These are phyloP conservation scores for Omphaloscelis lunosa DNA, from an alignment of 2,888 invertebrate species.

Conservation along the genomic window DNA sequence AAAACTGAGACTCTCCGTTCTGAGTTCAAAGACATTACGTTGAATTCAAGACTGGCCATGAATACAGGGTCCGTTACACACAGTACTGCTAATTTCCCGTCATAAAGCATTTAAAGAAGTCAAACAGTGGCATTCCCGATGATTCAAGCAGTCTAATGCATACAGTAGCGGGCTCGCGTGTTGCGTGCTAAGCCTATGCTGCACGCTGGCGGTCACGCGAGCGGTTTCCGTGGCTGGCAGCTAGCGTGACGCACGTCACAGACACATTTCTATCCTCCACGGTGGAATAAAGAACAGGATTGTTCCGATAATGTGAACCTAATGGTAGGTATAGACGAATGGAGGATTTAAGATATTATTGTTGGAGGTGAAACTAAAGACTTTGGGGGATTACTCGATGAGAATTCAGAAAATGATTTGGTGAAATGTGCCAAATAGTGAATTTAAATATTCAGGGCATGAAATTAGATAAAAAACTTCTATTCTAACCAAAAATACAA, in stretches of 20 bases:
- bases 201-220: slow-evolving; percentile 63
- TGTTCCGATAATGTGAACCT: slow-evolving; percentile 63
- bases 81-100: slow-evolving; percentile 8
- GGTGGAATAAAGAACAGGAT: slow-evolving; percentile 65
- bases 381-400: background rate
- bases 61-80: background rate
- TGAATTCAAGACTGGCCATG: slow-evolving; percentile 7
- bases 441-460: slow-evolving; percentile 3
- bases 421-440: background rate
- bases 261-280: slow-evolving; percentile 76
- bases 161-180: slow-evolving; percentile 58
- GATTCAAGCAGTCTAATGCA: slow-evolving; percentile 55
- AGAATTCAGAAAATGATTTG: background rate
- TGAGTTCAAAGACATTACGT: background rate
- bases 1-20: background rate
- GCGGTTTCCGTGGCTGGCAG: slow-evolving; percentile 70
- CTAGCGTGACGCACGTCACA: slow-evolving; percentile 76
- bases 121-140: slow-evolving; percentile 59
- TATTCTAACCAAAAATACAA: background rate
- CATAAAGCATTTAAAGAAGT: slow-evolving; percentile 13
- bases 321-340: slow-evolving; percentile 52
- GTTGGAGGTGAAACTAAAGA: background rate
- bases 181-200: slow-evolving; percentile 61
- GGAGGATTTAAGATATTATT: slow-evolving; percentile 7
- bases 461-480: background rate